Percentiles rank a stretch among this genome's conserved stretches.
Evolutionary conservation across 37 sponge, comb jelly and placozoan species (phyloP).

Genomic region (Cliona cf. orientalis): DNA sequence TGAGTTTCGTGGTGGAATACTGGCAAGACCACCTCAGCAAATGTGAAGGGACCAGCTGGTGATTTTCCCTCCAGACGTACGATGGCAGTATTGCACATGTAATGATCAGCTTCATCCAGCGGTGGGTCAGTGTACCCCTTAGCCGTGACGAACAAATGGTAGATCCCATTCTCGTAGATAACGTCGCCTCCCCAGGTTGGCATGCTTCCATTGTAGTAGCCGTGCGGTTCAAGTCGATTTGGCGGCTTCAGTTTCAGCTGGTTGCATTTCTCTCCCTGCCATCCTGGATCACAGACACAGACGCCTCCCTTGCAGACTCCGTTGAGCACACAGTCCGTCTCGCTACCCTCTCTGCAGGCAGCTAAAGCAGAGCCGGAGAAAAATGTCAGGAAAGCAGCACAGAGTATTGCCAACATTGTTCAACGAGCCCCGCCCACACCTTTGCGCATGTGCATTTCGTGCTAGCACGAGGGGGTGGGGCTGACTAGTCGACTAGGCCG

Average conservation of each 20-base stretch:
- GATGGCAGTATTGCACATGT: not conserved
- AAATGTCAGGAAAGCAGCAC: no score
- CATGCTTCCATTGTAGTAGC: conserved; percentile 16
- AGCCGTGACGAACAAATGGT: not conserved
- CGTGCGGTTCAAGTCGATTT: conserved; percentile 2
- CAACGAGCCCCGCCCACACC: no score
- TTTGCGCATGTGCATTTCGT: no score
- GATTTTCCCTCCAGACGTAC: not conserved
- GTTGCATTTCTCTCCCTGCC: conserved; percentile 10
- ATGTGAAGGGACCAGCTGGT: not conserved
- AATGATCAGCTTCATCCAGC: not conserved
- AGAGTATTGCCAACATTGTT: no score
- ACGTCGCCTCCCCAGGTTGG: conserved; percentile 16
- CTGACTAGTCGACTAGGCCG: no score
- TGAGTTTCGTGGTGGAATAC: conserved; percentile 4
- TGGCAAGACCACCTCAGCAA: not conserved
- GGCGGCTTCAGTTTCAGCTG: not conserved
- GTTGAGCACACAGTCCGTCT: conserved; percentile 8
- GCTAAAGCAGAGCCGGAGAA: no score
- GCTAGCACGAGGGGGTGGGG: no score
- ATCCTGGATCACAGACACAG: conserved; percentile 8
- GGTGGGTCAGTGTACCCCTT: not conserved
- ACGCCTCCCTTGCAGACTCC: not conserved
- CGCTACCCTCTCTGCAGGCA: conserved; percentile 4
- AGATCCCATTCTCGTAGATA: conserved; percentile 3